Base-by-base conservation (phyloP, 2,113 vertebrate genomes). In the Ondatra zibethicus region DNA sequence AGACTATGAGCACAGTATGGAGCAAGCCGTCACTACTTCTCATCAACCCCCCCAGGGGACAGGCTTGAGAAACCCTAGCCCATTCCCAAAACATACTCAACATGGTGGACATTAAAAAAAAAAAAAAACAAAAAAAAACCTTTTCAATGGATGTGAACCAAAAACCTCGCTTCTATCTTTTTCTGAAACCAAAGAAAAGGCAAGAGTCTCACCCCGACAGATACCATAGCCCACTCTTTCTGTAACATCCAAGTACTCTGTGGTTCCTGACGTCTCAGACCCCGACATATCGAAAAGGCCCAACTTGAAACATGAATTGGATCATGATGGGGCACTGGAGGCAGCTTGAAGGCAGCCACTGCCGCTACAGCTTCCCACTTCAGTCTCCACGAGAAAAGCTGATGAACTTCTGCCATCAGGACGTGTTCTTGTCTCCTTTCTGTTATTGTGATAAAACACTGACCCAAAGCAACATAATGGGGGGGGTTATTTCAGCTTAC, bases 1-100 rank as follows among this genome's bases (percentile, higher is more conserved):
- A 85, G 81, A 65, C 89, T 97, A 77, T 58, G 50, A 95, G 94
- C 1, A 61, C 70, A 19, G 63, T n/a, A 86, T 80, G 93, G n/a
- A 47, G 50, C 13, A 61, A 93, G 65, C 31, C 68, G 19, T 0
- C 0, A 58, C 39, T 81, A 39, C 45, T 68, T 96, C 88, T 95
- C 23, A 42, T 17, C 52, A 47, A 7, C 72, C 21, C 12, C 31
- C 55, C 81, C 14, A 45, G 7, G 39, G 29, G 47, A 68, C 31
- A 45, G 75, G n/a, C 27, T 16, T 16, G 3, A 52, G 47, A 73
- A 85, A 85, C 29, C 29, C 25, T 33, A 73, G 33, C 61, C 47
- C 31, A 13, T 72, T 33, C 55, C 58, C 21, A 19, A 75, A 92
- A 50, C 29, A 23, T 58, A 84, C 27, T 61, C 94, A 55, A 65